Conservation (phyloP, 1,140 invertebrate genomes). For the Trichogramma pretiosum region DNA sequence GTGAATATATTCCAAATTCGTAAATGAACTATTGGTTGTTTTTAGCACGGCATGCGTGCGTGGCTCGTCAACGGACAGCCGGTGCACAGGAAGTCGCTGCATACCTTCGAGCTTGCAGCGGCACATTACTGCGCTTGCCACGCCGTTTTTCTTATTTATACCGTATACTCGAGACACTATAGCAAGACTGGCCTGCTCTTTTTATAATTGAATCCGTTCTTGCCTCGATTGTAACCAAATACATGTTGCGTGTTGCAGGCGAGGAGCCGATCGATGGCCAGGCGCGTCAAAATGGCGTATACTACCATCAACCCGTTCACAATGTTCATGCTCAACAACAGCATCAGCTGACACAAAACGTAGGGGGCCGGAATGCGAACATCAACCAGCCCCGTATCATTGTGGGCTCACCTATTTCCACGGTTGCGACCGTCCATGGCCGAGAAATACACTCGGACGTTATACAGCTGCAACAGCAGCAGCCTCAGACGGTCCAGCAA, state of each 20-base stretch:
- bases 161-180: neutral
- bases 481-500: slow-evolving; percentile 19
- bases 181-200: too few relatives aligned
- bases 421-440: slow-evolving; percentile 3
- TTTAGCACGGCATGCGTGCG: too few relatives aligned
- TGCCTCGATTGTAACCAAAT: too few relatives aligned
- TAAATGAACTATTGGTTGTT: too few relatives aligned
- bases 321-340: slow-evolving; percentile 5
- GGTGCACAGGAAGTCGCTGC: too few relatives aligned
- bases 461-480: slow-evolving; percentile 8
- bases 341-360: slow-evolving; percentile 4
- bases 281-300: slow-evolving; percentile 35
- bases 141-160: neutral
- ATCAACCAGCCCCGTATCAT: slow-evolving; percentile 28
- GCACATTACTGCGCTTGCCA: too few relatives aligned
- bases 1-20: too few relatives aligned
- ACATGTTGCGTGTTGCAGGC: slow-evolving; percentile 39
- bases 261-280: slow-evolving; percentile 37
- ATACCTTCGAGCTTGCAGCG: too few relatives aligned
- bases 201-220: too few relatives aligned
- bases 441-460: slow-evolving; percentile 9
- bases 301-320: slow-evolving; percentile 10
- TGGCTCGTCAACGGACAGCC: too few relatives aligned
- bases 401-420: slow-evolving; percentile 4
- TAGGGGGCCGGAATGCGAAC: slow-evolving; percentile 23